Conservation (phyloP, 2,113 vertebrate species). For the cattle (Bos taurus) region ARS-UCD2.0 NC_037340.1:46368001-46368500, state of each 20-base stretch:
- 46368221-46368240: background rate
- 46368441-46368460: background rate
- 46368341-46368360: background rate
- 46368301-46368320: background rate
- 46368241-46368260: background rate
- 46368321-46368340: background rate
- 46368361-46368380: background rate
- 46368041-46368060: background rate
- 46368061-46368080: background rate
- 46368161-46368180: background rate
- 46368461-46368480: background rate
- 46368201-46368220: background rate
- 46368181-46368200: background rate
- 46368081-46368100: background rate
- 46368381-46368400: background rate
- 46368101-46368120: background rate
- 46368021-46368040: background rate
- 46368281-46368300: background rate
- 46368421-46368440: background rate
- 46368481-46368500: background rate
- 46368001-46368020: background rate
- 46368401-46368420: background rate
- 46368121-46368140: background rate
- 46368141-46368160: background rate
- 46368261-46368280: background rate